Conservation (phyloP, 2,113 vertebrate species). For the Phasianus colchicus region DNA sequence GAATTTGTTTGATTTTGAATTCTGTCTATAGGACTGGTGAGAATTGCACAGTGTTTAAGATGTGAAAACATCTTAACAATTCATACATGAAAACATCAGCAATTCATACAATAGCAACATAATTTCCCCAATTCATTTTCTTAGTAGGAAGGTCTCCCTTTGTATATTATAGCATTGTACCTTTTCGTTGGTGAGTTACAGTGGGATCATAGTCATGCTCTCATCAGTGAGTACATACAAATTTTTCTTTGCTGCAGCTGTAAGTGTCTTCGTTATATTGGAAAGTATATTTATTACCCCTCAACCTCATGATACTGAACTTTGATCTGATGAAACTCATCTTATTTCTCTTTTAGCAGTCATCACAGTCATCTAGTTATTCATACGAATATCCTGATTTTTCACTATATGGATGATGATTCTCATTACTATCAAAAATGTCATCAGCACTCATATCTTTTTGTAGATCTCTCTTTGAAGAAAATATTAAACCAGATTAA, state of each 20-base stretch:
- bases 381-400: neutral
- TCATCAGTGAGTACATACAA: neutral
- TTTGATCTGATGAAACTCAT: neutral
- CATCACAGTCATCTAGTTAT: neutral
- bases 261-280: neutral
- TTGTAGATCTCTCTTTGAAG: neutral
- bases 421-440: neutral
- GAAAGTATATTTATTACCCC: neutral
- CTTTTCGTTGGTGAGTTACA: neutral
- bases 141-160: neutral
- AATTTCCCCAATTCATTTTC: neutral
- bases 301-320: neutral
- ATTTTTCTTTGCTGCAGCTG: neutral
- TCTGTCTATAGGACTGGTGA: neutral
- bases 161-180: neutral
- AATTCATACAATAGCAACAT: neutral
- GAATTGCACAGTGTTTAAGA: neutral
- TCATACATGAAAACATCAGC: neutral
- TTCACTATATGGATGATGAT: neutral
- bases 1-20: neutral
- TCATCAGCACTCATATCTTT: neutral
- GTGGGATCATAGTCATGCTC: neutral
- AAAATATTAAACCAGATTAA: neutral
- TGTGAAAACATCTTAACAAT: neutral
- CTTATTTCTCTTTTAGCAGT: neutral